Conservation (phyloP, 1,140 invertebrate genomes). For the Zaprionus africanus region DNA sequence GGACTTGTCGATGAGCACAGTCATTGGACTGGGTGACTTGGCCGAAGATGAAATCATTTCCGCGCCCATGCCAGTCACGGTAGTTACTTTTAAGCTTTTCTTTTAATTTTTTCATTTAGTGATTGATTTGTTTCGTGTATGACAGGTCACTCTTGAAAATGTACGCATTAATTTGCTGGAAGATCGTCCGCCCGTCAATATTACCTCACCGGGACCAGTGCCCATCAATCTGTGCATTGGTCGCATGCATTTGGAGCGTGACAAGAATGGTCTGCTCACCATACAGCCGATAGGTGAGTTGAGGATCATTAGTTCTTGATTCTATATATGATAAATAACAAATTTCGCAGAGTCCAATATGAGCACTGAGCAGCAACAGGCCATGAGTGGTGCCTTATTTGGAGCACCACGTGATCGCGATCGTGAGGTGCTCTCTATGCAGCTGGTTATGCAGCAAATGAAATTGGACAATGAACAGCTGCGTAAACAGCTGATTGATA, state of each 20-base stretch:
- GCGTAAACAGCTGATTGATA: constrained; percentile 86
- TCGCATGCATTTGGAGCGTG: constrained; percentile 88
- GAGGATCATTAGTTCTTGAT: no score
- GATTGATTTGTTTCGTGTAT: constrained; percentile 51
- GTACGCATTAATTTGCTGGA: constrained; percentile 90
- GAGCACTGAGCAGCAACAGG: constrained; percentile 51
- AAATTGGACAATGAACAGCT: constrained; percentile 88
- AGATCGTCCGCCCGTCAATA: constrained; percentile 91
- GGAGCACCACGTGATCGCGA: constrained; percentile 81
- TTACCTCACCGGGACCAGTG: constrained; percentile 92
- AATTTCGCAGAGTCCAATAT: constrained; percentile 60
- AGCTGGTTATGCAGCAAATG: constrained; percentile 86
- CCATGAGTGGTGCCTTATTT: constrained; percentile 54
- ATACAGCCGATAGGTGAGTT: constrained; percentile 86
- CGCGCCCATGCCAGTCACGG: constrained; percentile 91
- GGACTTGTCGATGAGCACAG: constrained; percentile 91
- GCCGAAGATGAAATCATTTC: constrained; percentile 93
- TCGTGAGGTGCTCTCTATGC: constrained; percentile 85
- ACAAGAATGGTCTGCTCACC: constrained; percentile 89
- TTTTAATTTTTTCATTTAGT: neutral
- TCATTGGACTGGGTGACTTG: constrained; percentile 91
- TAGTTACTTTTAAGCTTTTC: constrained; percentile 77
- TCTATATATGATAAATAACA: no score
- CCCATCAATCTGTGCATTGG: constrained; percentile 91
- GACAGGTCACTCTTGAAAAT: constrained; percentile 88